A percentile compares a stretch with the other conserved stretches of the same genome.
These are phyloP conservation scores for Spilarctia lutea DNA, from an alignment of 2,888 invertebrate species.

Conservation along the genomic window DNA sequence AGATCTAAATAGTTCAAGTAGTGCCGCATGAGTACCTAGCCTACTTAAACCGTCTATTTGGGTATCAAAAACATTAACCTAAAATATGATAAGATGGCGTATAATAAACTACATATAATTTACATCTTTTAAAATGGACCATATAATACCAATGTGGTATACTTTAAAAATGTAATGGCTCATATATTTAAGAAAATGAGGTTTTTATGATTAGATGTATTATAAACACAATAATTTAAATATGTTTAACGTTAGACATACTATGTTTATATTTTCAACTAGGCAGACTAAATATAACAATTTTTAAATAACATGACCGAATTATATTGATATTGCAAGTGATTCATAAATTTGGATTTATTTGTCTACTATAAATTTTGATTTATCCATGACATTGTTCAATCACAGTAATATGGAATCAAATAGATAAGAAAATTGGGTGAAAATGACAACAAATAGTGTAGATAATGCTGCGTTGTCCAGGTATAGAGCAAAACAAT, in stretches of 20 bases:
- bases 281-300: neutral
- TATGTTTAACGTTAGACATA: constrained; percentile 6
- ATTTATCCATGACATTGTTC: constrained; percentile 3
- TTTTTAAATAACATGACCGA: neutral
- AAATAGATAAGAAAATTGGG: constrained; percentile 10
- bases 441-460: constrained; percentile 35
- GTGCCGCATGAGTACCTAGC: neutral
- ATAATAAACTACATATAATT: constrained; percentile 12
- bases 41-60: neutral
- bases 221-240: constrained; percentile 17
- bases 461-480: constrained; percentile 61
- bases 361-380: neutral
- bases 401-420: neutral
- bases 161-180: constrained; percentile 16
- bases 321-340: neutral
- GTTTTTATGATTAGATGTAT: constrained; percentile 22
- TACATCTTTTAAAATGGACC: constrained; percentile 24
- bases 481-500: constrained; percentile 67
- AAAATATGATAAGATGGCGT: constrained; percentile 16
- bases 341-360: neutral
- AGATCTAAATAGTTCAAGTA: neutral
- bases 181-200: constrained; percentile 4
- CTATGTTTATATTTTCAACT: constrained; percentile 6
- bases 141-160: constrained; percentile 9
- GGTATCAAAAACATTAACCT: constrained; percentile 12